Conservation (phyloP, 2,888 invertebrate species). For the Eudemis profundana region DNA sequence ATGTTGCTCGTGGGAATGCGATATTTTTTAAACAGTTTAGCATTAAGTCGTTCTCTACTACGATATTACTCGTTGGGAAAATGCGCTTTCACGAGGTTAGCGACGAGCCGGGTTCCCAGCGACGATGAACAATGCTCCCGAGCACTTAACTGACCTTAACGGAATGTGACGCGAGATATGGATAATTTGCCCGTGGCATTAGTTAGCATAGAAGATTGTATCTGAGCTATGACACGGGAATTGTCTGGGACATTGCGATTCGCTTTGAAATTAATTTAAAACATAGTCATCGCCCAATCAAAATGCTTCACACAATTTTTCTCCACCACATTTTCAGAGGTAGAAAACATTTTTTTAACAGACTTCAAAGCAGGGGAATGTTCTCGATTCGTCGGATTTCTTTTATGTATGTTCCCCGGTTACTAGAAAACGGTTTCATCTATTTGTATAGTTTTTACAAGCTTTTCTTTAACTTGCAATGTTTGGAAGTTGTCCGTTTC, state of each 20-base stretch:
- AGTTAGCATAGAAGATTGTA: conserved; percentile 35
- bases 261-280: conserved; percentile 11
- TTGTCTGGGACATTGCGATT: conserved; percentile 20
- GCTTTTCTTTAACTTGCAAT: too few relatives aligned
- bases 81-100: conserved; percentile 73
- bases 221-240: conserved; percentile 28
- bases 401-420: too few relatives aligned
- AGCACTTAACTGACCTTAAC: conserved; percentile 49
- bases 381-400: too few relatives aligned
- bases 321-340: too few relatives aligned
- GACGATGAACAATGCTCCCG: conserved; percentile 70
- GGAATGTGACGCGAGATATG: conserved; percentile 46
- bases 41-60: conserved; percentile 54
- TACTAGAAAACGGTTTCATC: too few relatives aligned
- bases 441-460: too few relatives aligned
- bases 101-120: conserved; percentile 66
- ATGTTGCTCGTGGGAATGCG: conserved; percentile 57
- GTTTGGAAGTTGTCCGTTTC: too few relatives aligned
- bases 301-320: too few relatives aligned
- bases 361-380: too few relatives aligned
- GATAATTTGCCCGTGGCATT: conserved; percentile 43
- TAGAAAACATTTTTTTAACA: too few relatives aligned
- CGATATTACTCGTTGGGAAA: conserved; percentile 67
- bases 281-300: not conserved
- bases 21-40: conserved; percentile 60